Conservation (phyloP, 2,888 invertebrate genomes). For the Chalcis sispes region DNA sequence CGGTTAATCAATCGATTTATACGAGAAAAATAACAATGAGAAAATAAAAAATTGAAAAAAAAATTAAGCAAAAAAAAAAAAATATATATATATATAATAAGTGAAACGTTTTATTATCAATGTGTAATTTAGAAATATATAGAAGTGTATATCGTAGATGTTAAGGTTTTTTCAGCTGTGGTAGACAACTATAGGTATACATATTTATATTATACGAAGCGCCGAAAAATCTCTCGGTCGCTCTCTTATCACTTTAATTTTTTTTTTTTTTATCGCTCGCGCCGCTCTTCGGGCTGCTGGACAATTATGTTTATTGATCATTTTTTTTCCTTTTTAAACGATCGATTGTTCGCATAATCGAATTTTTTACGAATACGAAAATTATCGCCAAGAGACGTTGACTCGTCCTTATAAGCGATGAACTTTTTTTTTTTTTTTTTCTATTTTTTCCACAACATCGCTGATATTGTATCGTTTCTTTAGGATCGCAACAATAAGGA, state of each 20-base stretch:
- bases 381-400: constrained; percentile 31
- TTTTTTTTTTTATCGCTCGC: neutral
- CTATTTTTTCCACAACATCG: too few relatives aligned
- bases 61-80: constrained; percentile 38
- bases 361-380: neutral
- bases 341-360: constrained; percentile 1
- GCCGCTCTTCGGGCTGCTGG: constrained; percentile 11
- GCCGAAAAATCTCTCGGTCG: constrained; percentile 24
- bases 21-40: too few relatives aligned
- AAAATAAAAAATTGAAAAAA: constrained; percentile 16
- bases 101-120: constrained; percentile 61
- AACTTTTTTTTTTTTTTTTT: constrained; percentile 15
- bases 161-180: constrained; percentile 73
- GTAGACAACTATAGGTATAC: constrained; percentile 73
- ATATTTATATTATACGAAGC: constrained; percentile 21
- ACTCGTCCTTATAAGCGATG: constrained; percentile 19
- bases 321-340: too few relatives aligned
- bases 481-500: neutral
- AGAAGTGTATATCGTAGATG: constrained; percentile 59
- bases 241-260: neutral
- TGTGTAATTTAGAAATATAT: constrained; percentile 64
- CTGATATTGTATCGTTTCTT: neutral
- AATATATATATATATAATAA: constrained; percentile 31
- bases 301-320: too few relatives aligned
- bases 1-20: constrained; percentile 51